phyloP scores from a whole-genome alignment of 2,888 invertebrate genomes.

The Nomada ruficornis region DNA sequence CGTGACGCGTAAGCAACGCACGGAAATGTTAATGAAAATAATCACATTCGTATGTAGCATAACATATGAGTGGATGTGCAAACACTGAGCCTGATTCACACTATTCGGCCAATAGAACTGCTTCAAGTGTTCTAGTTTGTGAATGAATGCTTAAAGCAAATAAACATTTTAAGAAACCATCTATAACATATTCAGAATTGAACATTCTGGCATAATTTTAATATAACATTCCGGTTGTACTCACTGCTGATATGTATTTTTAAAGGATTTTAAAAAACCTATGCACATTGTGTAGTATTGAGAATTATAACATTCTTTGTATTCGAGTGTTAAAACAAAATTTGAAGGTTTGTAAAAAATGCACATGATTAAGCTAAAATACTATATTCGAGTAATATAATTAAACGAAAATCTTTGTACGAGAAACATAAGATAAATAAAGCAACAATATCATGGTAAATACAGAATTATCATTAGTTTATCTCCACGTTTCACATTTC shows the following conservation, averaged over 20 bases:
- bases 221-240: conserved; percentile 18
- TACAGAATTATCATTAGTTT: conserved; percentile 10
- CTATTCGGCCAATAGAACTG: conserved; percentile 17
- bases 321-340: background rate
- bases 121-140: background rate
- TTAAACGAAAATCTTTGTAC: background rate
- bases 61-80: background rate
- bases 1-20: background rate
- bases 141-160: background rate
- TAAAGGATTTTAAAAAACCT: conserved; percentile 29
- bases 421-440: background rate
- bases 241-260: conserved; percentile 46
- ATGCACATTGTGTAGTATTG: background rate
- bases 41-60: background rate
- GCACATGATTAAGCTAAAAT: background rate
- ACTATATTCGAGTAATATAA: background rate
- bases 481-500: background rate
- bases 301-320: background rate
- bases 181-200: background rate
- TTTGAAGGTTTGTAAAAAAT: background rate
- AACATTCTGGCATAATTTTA: conserved; percentile 9
- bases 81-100: conserved; percentile 3
- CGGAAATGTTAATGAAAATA: background rate
- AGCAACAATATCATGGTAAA: conserved; percentile 8
- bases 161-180: background rate